Evolutionary conservation across 2,113 vertebrate species (phyloP).

Genomic region (Nettapus auritus): DNA sequence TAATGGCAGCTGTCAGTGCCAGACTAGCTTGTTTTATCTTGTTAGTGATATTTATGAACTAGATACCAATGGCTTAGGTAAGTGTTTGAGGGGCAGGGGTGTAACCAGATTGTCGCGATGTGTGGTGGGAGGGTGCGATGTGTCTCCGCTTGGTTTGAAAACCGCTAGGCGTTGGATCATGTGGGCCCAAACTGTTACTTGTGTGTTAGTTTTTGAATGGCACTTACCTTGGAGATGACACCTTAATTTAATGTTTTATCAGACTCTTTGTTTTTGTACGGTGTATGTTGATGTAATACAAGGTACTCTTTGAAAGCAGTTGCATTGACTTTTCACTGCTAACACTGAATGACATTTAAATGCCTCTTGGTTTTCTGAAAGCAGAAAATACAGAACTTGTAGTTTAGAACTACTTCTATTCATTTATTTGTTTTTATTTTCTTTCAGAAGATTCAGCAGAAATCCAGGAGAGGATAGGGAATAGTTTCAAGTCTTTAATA

Average conservation of each 20-base stretch:
- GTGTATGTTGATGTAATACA: neutral
- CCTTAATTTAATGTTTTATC: neutral
- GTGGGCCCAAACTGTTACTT: neutral
- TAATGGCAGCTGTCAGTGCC: conserved; percentile 91
- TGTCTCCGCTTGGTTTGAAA: neutral
- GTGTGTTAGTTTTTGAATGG: neutral
- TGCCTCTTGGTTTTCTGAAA: neutral
- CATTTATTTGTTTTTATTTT: neutral
- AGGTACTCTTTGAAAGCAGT: neutral
- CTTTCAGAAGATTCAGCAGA: conserved; percentile 90
- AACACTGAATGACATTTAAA: neutral
- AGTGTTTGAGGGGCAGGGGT: conserved; percentile 49
- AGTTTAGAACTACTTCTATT: neutral
- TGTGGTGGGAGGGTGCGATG: neutral
- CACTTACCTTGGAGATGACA: neutral
- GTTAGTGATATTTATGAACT: conserved; percentile 90
- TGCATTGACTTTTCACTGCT: neutral
- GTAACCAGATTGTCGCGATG: neutral
- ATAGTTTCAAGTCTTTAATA: conserved; percentile 87
- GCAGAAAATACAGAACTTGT: neutral
- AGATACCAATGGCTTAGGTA: conserved; percentile 89
- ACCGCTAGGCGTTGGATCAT: neutral
- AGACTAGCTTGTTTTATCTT: conserved; percentile 89
- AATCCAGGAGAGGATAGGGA: conserved; percentile 92
- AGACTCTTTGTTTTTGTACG: neutral